phyloP scores from a whole-genome alignment of 2,113 vertebrate genomes.

The Poicephalus gulielmi region DNA sequence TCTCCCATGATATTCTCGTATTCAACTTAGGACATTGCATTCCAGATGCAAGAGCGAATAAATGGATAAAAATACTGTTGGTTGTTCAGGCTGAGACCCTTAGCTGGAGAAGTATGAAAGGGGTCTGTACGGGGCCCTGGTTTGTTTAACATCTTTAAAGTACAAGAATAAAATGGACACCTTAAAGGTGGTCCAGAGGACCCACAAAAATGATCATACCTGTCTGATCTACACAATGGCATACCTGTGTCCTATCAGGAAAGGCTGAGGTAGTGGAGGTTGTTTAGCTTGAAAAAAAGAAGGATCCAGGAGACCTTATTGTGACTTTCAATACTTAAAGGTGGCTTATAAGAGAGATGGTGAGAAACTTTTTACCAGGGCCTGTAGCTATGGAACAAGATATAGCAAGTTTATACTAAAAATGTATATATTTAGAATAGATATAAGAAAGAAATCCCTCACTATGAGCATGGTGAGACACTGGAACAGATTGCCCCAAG shows the following conservation, averaged over 20 bases:
- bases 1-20: not conserved
- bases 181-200: not conserved
- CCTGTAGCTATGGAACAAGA: not conserved
- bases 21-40: not conserved
- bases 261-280: not conserved
- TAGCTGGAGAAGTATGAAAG: not conserved
- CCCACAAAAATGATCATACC: not conserved
- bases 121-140: not conserved
- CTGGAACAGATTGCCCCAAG: not conserved
- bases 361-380: not conserved
- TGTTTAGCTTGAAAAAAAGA: not conserved
- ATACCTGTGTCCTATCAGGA: not conserved
- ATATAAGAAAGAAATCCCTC: not conserved
- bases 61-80: not conserved
- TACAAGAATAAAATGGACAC: not conserved
- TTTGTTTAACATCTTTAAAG: not conserved
- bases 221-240: not conserved
- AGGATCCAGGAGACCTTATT: not conserved
- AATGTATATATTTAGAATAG: not conserved
- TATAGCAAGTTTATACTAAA: not conserved
- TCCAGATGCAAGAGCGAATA: not conserved
- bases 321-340: too few relatives aligned
- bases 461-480: rapidly evolving
- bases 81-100: not conserved
- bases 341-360: not conserved